Conservation (phyloP, 2,113 vertebrate genomes). For the Amblyopsis rosae region DNA sequence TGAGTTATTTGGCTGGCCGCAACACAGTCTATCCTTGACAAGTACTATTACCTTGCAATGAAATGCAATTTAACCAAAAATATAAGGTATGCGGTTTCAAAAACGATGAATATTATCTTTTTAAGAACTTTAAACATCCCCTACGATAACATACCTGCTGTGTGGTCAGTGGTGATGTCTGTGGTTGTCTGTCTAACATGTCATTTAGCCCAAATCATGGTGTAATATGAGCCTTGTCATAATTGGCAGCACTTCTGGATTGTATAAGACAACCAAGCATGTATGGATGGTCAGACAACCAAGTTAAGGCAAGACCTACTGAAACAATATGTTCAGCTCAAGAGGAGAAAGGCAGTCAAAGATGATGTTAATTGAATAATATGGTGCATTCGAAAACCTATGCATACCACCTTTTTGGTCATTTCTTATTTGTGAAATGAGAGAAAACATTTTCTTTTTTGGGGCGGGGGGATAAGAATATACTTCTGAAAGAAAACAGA, state of each 20-base stretch:
- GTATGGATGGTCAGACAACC: too few species aligned
- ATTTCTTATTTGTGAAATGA: background rate
- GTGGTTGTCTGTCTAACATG: too few species aligned
- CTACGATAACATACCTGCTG: too few species aligned
- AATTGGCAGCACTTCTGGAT: too few species aligned
- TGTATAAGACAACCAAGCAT: too few species aligned
- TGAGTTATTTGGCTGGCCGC: background rate
- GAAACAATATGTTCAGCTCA: background rate
- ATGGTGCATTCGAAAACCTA: background rate
- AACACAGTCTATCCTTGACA: background rate
- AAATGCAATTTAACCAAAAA: conserved; percentile 1
- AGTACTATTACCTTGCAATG: conserved; percentile 7
- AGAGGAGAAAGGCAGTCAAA: background rate
- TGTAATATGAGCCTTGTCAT: too few species aligned
- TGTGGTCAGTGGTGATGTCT: too few species aligned
- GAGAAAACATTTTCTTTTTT: background rate
- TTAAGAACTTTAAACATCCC: too few species aligned
- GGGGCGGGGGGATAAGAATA: background rate
- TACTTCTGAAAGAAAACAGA: background rate
- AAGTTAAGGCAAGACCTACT: too few species aligned
- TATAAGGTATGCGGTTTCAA: too few species aligned
- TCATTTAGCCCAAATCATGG: too few species aligned
- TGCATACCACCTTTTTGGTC: background rate
- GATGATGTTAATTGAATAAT: background rate
- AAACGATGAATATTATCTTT: too few species aligned